These are phyloP conservation scores for Lycorma delicatula DNA, from an alignment of 1,140 invertebrate genomes.

Conservation along the genomic window DNA sequence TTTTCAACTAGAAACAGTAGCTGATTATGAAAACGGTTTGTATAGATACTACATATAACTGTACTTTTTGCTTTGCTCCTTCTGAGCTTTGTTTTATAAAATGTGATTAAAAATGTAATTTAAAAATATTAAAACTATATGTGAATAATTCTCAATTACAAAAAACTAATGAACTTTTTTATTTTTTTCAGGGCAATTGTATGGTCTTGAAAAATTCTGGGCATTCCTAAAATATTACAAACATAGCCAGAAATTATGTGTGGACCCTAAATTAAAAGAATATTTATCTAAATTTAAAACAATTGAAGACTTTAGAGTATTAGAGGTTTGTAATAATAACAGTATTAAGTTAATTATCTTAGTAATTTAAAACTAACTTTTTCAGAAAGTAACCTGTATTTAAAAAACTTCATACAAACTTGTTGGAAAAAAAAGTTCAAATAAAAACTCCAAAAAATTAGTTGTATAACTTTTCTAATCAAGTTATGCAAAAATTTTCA, in stretches of 20 bases:
- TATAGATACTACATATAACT: slow-evolving; percentile 8
- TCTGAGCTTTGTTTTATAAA: not conserved
- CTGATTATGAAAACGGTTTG: slow-evolving; percentile 79
- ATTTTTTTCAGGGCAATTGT: slow-evolving; percentile 74
- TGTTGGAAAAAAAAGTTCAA: no score
- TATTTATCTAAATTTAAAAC: slow-evolving; percentile 84
- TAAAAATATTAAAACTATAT: no score
- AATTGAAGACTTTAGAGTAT: slow-evolving; percentile 87
- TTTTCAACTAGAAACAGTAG: slow-evolving; percentile 89
- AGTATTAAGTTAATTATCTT: no score
- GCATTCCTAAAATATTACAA: slow-evolving; percentile 95
- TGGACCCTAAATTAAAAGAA: slow-evolving; percentile 69
- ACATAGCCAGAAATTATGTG: slow-evolving; percentile 63
- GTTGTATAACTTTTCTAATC: no score
- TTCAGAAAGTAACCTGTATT: no score
- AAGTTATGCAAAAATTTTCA: no score
- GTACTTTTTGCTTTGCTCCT: not conserved
- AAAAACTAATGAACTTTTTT: slow-evolving; percentile 8
- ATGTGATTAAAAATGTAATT: no score
- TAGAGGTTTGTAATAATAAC: slow-evolving; percentile 50
- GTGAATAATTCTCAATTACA: no score
- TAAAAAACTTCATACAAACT: no score
- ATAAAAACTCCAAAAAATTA: no score
- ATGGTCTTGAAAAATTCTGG: slow-evolving; percentile 99
- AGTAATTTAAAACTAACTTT: no score